These are phyloP conservation scores for Steatocranus sp. DNA, from an alignment of 2,797 vertebrate genomes.

Conservation along the genomic window DNA sequence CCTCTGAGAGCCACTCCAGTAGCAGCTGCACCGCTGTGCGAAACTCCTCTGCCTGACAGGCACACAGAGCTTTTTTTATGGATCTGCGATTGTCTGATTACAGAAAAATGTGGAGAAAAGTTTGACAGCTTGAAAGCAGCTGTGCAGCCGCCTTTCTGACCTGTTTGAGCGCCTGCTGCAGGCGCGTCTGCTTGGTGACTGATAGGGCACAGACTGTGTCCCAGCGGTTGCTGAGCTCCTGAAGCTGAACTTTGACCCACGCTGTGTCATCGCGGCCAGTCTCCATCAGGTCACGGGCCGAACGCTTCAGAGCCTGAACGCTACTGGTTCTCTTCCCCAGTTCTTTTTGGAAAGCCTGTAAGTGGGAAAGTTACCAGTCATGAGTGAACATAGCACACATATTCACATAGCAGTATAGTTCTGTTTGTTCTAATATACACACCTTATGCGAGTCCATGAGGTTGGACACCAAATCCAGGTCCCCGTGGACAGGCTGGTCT, in stretches of 20 bases:
- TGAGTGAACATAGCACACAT: neutral
- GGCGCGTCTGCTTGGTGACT: conserved; percentile 91
- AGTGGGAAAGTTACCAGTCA: neutral
- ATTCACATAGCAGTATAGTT: accelerated
- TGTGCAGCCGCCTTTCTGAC: conserved; percentile 54
- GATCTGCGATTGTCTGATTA: neutral
- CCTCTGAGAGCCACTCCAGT: conserved; percentile 97
- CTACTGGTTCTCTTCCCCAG: conserved; percentile 93
- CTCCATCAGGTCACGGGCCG: conserved; percentile 94
- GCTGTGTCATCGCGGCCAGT: conserved; percentile 92
- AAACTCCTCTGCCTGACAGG: conserved; percentile 91
- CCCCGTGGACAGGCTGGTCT: conserved; percentile 94
- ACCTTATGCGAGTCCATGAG: conserved; percentile 99
- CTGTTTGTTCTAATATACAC: neutral
- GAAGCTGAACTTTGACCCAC: conserved; percentile 97
- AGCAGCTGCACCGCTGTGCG: conserved; percentile 88
- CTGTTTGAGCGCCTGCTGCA: conserved; percentile 94
- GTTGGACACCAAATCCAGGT: conserved; percentile 96
- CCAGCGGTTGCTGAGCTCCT: conserved; percentile 97
- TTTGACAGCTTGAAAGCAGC: neutral
- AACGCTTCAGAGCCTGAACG: conserved; percentile 92
- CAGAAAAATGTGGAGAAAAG: neutral
- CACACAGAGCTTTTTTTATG: accelerated
- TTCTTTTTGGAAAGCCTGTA: conserved; percentile 94
- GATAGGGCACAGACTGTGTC: conserved; percentile 95